Percentiles rank a stretch among this genome's conserved stretches.
Conservation (phyloP, 2,113 vertebrate genomes). For the Plotosus lineatus region DNA sequence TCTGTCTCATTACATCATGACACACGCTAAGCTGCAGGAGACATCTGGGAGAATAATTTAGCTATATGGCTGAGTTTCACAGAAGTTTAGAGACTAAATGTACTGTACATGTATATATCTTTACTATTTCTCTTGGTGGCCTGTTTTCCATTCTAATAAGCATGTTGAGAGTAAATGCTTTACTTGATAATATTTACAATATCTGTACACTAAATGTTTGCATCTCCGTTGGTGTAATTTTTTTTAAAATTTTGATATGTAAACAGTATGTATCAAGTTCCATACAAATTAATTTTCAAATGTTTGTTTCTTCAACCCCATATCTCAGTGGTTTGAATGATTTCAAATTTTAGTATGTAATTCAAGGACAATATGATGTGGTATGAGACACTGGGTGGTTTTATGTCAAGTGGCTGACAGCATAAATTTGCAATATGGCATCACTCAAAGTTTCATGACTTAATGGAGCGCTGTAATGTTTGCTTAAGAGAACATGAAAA, state of each 20-base stretch:
- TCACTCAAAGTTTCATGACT: constrained; percentile 20
- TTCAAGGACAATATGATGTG: constrained; percentile 21
- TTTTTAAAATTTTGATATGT: not conserved
- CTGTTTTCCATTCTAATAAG: not conserved
- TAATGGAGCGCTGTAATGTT: constrained; percentile 3
- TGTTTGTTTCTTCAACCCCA: not conserved
- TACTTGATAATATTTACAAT: not conserved
- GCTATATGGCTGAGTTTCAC: not conserved
- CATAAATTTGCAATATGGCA: constrained; percentile 22
- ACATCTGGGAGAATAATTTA: constrained; percentile 53
- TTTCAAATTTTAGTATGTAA: constrained; percentile 2
- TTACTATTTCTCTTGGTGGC: not conserved
- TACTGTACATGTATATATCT: not conserved
- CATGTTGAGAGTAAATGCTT: not conserved
- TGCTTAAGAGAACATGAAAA: constrained; percentile 28
- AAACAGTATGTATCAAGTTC: not conserved
- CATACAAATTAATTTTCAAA: not conserved
- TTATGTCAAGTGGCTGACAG: constrained; percentile 20
- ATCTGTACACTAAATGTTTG: not conserved
- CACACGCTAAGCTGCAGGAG: constrained; percentile 55
- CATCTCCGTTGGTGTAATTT: not conserved
- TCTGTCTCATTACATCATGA: constrained; percentile 69
- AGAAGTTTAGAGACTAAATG: not conserved
- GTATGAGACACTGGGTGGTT: constrained; percentile 14
- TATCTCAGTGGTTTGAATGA: not conserved